phyloP scores from a whole-genome alignment of 1,140 invertebrate genomes.

The Dolichoris vasculosae region DNA sequence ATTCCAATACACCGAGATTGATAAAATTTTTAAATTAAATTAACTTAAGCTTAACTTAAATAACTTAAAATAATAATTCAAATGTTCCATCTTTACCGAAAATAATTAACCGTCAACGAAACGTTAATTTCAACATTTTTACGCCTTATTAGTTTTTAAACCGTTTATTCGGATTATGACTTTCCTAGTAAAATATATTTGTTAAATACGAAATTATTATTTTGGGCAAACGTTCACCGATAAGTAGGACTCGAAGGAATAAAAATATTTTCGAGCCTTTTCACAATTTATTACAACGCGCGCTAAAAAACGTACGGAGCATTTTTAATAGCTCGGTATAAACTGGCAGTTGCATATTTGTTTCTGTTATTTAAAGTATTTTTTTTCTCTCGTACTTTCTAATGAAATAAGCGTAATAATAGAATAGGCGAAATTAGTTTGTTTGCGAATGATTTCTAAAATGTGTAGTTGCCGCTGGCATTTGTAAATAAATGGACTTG shows the following conservation, averaged over 20 bases:
- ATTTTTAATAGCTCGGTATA: background rate
- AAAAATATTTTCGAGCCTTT: background rate
- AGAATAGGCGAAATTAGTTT: background rate
- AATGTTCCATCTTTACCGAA: background rate
- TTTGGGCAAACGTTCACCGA: background rate
- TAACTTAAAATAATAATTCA: background rate
- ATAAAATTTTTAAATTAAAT: too few relatives aligned
- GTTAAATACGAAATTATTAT: background rate
- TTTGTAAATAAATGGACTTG: too few relatives aligned
- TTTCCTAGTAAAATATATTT: background rate
- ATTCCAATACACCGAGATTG: too few relatives aligned
- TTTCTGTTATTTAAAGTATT: background rate
- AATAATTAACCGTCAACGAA: background rate
- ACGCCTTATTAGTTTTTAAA: background rate
- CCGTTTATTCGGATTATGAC: background rate
- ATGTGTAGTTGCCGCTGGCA: background rate
- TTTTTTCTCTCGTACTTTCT: background rate
- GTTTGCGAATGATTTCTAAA: background rate
- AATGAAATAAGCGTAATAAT: background rate
- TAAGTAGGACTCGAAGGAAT: background rate
- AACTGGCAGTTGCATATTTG: background rate
- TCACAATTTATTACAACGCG: background rate
- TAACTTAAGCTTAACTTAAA: too few relatives aligned
- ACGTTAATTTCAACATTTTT: background rate
- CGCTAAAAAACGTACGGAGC: background rate